Base-by-base conservation (phyloP, 2,888 invertebrate species). In the Chrysina gloriosa region DNA sequence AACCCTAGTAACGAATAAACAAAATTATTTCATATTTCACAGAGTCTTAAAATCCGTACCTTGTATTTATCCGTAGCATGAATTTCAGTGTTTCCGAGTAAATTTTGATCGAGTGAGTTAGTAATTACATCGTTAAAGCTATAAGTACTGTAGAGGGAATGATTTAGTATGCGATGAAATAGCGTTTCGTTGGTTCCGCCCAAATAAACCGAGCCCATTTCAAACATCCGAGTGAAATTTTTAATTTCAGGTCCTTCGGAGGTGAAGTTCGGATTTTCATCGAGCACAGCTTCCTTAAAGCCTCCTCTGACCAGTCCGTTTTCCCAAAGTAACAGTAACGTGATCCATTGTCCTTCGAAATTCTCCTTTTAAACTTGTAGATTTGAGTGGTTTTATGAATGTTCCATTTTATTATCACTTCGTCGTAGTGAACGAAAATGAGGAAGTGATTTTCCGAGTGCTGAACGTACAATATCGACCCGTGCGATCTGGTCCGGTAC, bases 391-490 rank as follows among this genome's bases (percentile, higher is more conserved):
- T 80, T 7, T 78, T 77, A 52, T 85, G 85, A 70, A 90, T 84
- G 70, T 85, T 87, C 90, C 90, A 94, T 72, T 89, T 88, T 58
- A 92, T 85, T 1, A 90, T 87, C 21, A 92, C 89, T 76, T 89
- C 89, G 76, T 90, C 90, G 73, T 87, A 86, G 81, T 88, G 90
- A 69, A 90, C 90, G 67, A 90, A 91, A 67, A 93, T 86, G 42
- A 88, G 89, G 81, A 93, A 92, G 84, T 88, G 85, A 81, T 87
- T 85, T 39, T 84, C 84, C 36, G 74, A 74, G 23, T 84, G 76
- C 74, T 88, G 87, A 25, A 92, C 89, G 76, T 90, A 90, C 76
- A 96, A 84, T 27, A 94, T 79, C 1, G 92, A 93, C 65, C 95
- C 95, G 73, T 94, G 94, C 14, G 89, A 87, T 75, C 90, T 88